Evolutionary conservation across 1,140 invertebrate species (phyloP).

Genomic region (Pseudobourletiella spinata): DNA sequence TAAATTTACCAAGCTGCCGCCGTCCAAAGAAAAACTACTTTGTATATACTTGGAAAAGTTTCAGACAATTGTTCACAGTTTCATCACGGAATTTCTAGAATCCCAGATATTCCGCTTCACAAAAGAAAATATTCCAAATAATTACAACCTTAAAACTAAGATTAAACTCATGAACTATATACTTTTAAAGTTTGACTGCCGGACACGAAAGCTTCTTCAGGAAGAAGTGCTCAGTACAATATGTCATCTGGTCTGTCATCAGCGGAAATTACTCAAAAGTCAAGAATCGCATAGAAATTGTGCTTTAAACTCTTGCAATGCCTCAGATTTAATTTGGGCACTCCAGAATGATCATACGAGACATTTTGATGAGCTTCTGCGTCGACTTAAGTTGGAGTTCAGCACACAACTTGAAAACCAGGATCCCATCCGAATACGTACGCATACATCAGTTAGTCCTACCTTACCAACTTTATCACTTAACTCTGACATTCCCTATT

Average conservation of each 20-base stretch:
- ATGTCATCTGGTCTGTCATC: neutral
- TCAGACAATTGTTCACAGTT: neutral
- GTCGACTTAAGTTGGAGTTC: neutral
- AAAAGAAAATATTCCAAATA: neutral
- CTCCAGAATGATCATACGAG: neutral
- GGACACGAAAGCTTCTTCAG: neutral
- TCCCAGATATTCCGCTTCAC: neutral
- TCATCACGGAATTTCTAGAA: neutral
- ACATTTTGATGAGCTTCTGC: neutral
- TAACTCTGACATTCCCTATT: too few species aligned
- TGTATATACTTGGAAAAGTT: neutral
- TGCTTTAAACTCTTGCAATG: neutral
- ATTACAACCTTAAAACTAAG: neutral
- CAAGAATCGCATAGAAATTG: neutral
- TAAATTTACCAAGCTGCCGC: too few species aligned
- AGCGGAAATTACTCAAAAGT: neutral
- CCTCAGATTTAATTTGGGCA: neutral
- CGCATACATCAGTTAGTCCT: neutral
- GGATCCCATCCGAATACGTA: neutral
- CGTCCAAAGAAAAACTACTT: too few species aligned
- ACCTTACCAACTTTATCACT: too few species aligned
- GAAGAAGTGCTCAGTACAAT: neutral
- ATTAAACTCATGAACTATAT: conserved; percentile 2
- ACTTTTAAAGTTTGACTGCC: neutral
- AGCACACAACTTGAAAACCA: neutral